Evolutionary conservation across 2,888 invertebrate genomes (phyloP), one percentile per base, ranked within the genome.

Genomic region (Troilus luridus): DNA sequence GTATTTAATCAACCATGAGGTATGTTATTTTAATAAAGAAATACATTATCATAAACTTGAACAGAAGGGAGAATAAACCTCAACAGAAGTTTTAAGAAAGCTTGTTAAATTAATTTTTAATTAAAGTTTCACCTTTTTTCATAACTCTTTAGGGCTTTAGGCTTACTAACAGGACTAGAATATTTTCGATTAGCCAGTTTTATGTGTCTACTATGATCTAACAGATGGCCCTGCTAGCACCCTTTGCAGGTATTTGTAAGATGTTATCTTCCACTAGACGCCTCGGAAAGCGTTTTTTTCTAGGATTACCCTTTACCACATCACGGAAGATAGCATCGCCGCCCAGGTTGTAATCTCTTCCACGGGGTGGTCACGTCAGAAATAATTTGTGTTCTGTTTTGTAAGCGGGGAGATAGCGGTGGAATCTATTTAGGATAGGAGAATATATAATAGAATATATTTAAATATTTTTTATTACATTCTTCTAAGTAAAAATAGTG

Each of bases 71-170:
- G 67, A 5, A 0, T n/a, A n/a, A 24, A 5, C 62, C 5, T 62
- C n/a, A 64, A n/a, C 9, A 10, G 64, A 0, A n/a, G 24, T 24
- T 67, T 27, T 67, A 14, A 67, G 12, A 27, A 27, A 67, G 67
- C 24, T 67, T 67, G 67, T 67, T 67, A 27, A 67, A 67, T 67
- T 67, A 67, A 24, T 67, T 67, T 67, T 67, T 67, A 67, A 67
- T 67, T 67, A 67, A 67, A 67, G 0, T 27, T 12, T 14, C 67
- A 67, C 67, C 67, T 67, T 27, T 27, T 67, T 67, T 67, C 27
- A 12, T 27, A 24, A 67, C 12, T 14, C 27, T 27, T 24, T n/a
- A n/a, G n/a, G 12, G 12, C 67, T 14, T 27, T 14, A 67, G 27
- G 1, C 67, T 67, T 27, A 67, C 67, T 27, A n/a, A 64, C 17